Evolutionary conservation across 2,888 invertebrate species (phyloP), one percentile per base, ranked within the genome.

Genomic region (Suillia variegata): DNA sequence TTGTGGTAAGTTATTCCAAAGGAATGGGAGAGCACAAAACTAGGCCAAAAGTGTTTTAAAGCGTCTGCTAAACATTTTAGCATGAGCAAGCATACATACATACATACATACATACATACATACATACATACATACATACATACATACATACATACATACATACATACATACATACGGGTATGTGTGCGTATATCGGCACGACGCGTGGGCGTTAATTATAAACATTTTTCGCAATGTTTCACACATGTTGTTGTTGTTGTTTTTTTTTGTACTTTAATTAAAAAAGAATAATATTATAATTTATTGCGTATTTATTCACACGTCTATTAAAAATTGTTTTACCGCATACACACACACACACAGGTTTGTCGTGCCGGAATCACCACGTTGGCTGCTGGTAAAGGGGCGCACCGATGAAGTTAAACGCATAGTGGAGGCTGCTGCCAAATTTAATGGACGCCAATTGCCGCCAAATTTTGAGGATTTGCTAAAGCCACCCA

Each of bases 351-450:
- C n/a, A n/a, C n/a, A n/a, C n/a, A n/a, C 18, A 34, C 64, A 57
- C 76, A 91, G 91, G 88, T 89, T 88, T 81, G 83, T 91, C 33
- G 81, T 91, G 58, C 91, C 91, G n/a, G 91, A 92, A 84, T 91
- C 91, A 1, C 92, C 92, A 1, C 84, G 91, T 73, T 92, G 92
- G 92, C 80, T 91, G 31, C 80, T 91, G 54, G 88, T 89, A 38
- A 87, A 89, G 84, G 90, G 90, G 21, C 85, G 87, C 64, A 86
- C 87, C n/a, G 85, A 87, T 62, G 88, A 90, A 81, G 89, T 91
- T 1, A 85, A 87, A 74, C 80, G 78, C 26, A 87, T 91, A 54
- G 79, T 91, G 38, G 84, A 87, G 71, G 85, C 84, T 70, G 90
- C 89, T 1, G 88, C 89, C 0, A 85, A 83, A 59, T 86, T 87